Evolutionary conservation across 2,888 invertebrate species (phyloP), one percentile per base, ranked within the genome.

Genomic region (Drosophila mimetica): DNA sequence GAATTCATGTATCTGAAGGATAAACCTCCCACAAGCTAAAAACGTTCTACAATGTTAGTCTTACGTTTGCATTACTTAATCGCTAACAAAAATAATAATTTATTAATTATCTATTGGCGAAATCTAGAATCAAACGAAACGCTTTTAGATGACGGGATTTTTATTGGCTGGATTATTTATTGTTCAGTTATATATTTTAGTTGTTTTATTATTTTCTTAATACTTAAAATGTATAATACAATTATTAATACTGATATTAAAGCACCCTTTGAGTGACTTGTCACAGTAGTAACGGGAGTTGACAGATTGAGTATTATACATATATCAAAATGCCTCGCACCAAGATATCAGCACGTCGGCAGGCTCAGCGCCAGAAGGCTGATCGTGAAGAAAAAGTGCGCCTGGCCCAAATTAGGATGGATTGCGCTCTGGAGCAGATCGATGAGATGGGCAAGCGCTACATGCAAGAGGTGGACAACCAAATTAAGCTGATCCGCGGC

Each of bases 401-500:
- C 6, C 79, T 89, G 66, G 86, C 84, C 16, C 85, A 89, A 44
- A 75, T 88, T 3, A 74, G 83, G n/a, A 42, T 87, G 5, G 90
- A 90, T 2, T 58, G 76, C 2, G 71, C 73, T 14, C 59, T 90
- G 9, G 71, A 67, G 14, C 67, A 72, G 14, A 58, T 90, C 11
- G 90, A 91, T 1, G 71, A 71, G 11, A 61, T 85, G 55, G 77
- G 70, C 2, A 60, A 51, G 13, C 59, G 52, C 0, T 54, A 34
- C 36, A 42, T 71, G 4, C 69, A 65, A 2, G 53, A 74, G 7
- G 71, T 79, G 41, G 74, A 81, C n/a, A 55, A 59, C 16, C 71
- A 74, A 25, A 20, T 88, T 30, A 55, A 79, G 20, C 63, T 78
- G 8, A 65, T 89, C 3, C 11, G 75, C 5, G 61, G 74, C 2